Conservation (phyloP, 1,140 invertebrate genomes). For the Planococcus citri region DNA sequence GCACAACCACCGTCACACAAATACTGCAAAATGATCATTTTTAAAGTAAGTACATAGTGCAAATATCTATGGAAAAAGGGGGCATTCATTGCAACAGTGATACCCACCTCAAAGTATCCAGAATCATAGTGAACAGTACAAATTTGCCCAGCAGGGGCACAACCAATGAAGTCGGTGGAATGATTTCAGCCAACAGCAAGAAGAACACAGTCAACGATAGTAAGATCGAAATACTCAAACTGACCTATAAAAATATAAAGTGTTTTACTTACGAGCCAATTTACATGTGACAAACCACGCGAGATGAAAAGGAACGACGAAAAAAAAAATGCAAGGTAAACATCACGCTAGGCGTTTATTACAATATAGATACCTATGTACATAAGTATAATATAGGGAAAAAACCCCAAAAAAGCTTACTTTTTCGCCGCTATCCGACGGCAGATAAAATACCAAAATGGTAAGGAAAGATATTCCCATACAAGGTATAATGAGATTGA, state of each 20-base stretch:
- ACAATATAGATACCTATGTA: too few species aligned
- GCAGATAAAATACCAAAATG: constrained; percentile 95
- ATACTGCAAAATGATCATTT: constrained; percentile 50
- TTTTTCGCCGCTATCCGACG: constrained; percentile 98
- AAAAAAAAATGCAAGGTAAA: too few species aligned
- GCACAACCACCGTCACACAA: constrained; percentile 92
- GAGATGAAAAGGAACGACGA: too few species aligned
- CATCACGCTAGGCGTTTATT: too few species aligned
- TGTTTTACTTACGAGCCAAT: too few species aligned
- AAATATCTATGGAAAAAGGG: too few species aligned
- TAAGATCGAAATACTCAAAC: constrained; percentile 95
- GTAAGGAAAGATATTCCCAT: constrained; percentile 98
- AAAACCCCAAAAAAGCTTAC: constrained; percentile 47
- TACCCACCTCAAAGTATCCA: constrained; percentile 83
- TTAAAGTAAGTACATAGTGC: too few species aligned
- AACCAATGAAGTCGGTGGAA: constrained; percentile 95
- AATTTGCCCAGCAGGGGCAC: constrained; percentile 98
- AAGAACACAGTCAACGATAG: constrained; percentile 99
- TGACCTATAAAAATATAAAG: constrained; percentile 61
- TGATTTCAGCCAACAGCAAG: constrained; percentile 93
- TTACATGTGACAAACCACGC: too few species aligned
- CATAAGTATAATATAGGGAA: neutral
- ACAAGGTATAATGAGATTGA: constrained; percentile 93
- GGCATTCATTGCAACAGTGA: too few species aligned
- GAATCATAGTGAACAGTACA: constrained; percentile 98